phyloP scores from a whole-genome alignment of 2,113 vertebrate species.

The Symphodus melops region DNA sequence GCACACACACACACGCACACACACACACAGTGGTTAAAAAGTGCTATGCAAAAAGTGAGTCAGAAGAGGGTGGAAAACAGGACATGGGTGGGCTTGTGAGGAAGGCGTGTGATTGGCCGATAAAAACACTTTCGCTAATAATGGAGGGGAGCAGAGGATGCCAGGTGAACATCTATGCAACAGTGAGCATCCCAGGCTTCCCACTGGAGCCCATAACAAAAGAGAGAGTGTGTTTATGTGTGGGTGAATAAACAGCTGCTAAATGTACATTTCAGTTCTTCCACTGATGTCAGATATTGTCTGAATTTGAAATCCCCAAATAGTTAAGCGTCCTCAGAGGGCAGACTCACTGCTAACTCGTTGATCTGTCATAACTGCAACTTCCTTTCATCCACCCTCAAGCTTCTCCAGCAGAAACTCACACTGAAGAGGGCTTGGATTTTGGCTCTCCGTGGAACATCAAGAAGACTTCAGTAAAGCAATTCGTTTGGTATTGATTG shows the following conservation, averaged over 20 bases:
- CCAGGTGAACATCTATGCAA: constrained; percentile 23
- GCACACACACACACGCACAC: constrained; percentile 2
- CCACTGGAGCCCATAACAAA: constrained; percentile 14
- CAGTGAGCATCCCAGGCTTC: constrained; percentile 15
- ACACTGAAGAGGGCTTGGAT: neutral
- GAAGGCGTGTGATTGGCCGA: constrained; percentile 35
- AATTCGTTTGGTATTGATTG: neutral
- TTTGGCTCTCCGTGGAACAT: neutral
- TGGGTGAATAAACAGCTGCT: neutral
- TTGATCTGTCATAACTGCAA: neutral
- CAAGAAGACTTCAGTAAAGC: neutral
- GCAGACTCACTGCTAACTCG: neutral
- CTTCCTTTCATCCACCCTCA: neutral
- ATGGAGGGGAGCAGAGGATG: constrained; percentile 32
- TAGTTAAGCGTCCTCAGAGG: no score
- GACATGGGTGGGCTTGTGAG: constrained; percentile 35
- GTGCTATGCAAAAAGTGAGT: constrained; percentile 7
- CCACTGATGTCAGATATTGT: neutral
- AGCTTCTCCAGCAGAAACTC: neutral
- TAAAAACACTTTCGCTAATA: constrained; percentile 15
- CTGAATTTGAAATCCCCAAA: neutral
- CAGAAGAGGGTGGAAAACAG: constrained; percentile 22
- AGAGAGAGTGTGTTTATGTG: neutral
- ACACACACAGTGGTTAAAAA: constrained; percentile 18
- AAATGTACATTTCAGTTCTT: constrained; percentile 5